Evolutionary conservation across 2,113 vertebrate genomes (phyloP).

Genomic region (Oreotrochilus melanogaster): DNA sequence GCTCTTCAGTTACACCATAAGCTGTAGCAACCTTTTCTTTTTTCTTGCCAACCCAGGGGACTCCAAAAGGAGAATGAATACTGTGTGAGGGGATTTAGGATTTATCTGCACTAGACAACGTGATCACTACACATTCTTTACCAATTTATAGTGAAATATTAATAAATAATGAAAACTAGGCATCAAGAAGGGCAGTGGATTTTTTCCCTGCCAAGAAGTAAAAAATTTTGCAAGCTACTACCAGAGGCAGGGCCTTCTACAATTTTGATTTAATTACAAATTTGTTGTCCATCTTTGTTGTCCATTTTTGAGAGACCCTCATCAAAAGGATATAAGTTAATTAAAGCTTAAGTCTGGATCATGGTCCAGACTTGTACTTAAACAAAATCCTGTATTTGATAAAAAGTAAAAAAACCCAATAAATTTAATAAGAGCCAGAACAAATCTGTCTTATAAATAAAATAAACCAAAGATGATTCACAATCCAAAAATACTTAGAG

Average conservation of each 20-base stretch:
- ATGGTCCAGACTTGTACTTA: background rate
- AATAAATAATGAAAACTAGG: background rate
- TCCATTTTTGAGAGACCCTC: too few species aligned
- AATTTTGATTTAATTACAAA: background rate
- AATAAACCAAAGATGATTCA: background rate
- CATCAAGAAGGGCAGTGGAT: background rate
- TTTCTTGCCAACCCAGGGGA: background rate
- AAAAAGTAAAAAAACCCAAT: background rate
- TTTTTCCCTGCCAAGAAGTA: background rate
- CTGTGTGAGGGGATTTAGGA: background rate
- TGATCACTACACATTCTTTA: background rate
- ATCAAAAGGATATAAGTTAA: background rate
- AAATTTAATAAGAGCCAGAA: background rate
- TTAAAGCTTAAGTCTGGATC: slow-evolving; percentile 1
- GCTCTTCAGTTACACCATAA: background rate
- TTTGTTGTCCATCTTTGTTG: too few species aligned
- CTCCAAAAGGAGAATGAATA: background rate
- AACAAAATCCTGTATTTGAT: background rate
- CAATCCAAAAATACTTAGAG: background rate
- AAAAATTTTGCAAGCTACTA: background rate
- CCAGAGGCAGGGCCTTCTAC: background rate
- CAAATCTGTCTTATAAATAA: slow-evolving; percentile 56
- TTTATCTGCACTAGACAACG: background rate
- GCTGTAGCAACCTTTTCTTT: background rate
- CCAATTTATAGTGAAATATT: background rate